Evolutionary conservation across 2,888 invertebrate genomes (phyloP), one percentile per base, ranked within the genome.

Genomic region (Campopleginae sp.): DNA sequence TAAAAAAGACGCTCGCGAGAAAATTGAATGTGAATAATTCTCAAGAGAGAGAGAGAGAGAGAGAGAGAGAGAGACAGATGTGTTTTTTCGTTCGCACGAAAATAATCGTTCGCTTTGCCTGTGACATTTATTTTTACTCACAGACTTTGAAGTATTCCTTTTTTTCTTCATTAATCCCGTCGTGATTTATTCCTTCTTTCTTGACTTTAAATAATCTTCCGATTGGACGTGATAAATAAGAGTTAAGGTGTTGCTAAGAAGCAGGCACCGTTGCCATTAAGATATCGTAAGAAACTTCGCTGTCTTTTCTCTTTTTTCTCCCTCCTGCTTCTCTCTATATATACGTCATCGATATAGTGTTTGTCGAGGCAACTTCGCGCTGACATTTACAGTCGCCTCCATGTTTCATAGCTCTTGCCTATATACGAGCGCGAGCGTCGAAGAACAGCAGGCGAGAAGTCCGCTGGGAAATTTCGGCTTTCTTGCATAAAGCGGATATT

Each of bases 391-490:
- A 80, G 38, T 74, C 75, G 79, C n/a, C n/a, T 61, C 72, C 51
- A 65, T 65, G 68, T 75, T 85, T 46, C 51, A 42, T 44, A 54
- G 58, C 80, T 72, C 75, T 75, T 33, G 33, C 23, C 6, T n/a
- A 2, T 2, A 33, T 33, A 7, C 38, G 0, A n/a, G 10, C 27
- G 23, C 65, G 48, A 19, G 54, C 75, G n/a, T n/a, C n/a, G 38
- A 44, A 38, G 33, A 66, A 71, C 27, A 38, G 63, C 5, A 51
- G 31, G 89, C 88, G 89, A 86, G 88, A 87, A 89, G 88, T 89
- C 89, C 91, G 87, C 87, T 88, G 90, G 91, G 91, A 91, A 91
- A 91, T 90, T 91, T 90, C 90, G 88, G 81, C 86, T 89, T 88
- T 90, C 88, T 88, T 89, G 88, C 87, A 89, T 88, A 87, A 84